Evolutionary conservation across 2,888 invertebrate species (phyloP).

Genomic region (Carcina quercana): DNA sequence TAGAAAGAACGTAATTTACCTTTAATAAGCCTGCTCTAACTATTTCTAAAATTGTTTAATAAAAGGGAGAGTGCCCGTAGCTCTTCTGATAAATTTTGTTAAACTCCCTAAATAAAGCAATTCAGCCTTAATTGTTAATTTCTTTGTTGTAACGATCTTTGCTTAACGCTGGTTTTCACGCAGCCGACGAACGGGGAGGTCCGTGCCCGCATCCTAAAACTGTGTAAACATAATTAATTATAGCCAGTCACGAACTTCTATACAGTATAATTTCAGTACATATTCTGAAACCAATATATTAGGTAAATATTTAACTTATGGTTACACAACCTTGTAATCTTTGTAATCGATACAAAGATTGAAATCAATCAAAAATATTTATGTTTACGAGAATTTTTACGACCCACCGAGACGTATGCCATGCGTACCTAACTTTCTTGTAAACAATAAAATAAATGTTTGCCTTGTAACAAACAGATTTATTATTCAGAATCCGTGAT

Average conservation of each 20-base stretch:
- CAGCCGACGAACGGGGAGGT: conserved; percentile 2
- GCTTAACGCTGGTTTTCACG: conserved; percentile 41
- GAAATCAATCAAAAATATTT: conserved; percentile 18
- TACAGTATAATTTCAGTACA: too few relatives aligned
- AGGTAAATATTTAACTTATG: too few relatives aligned
- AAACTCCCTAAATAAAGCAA: conserved; percentile 45
- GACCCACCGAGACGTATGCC: too few relatives aligned
- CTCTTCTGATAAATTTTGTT: conserved; percentile 30
- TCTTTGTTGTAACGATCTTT: conserved; percentile 45
- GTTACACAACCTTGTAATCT: too few relatives aligned
- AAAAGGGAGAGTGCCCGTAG: conserved; percentile 18
- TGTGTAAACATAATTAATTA: too few relatives aligned
- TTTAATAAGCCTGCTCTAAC: too few relatives aligned
- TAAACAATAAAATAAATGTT: conserved; percentile 9
- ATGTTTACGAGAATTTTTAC: conserved; percentile 7
- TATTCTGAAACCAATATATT: too few relatives aligned
- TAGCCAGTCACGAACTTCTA: too few relatives aligned
- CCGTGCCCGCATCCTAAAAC: too few relatives aligned
- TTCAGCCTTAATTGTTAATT: conserved; percentile 50
- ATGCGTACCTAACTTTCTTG: conserved; percentile 8
- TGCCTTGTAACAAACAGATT: conserved; percentile 6
- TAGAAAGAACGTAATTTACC: too few relatives aligned
- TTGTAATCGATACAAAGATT: too few relatives aligned
- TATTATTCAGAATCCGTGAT: conserved; percentile 3
- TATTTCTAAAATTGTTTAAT: conserved; percentile 1